Conservation (phyloP, 2,113 vertebrate genomes). For the Numida meleagris region DNA sequence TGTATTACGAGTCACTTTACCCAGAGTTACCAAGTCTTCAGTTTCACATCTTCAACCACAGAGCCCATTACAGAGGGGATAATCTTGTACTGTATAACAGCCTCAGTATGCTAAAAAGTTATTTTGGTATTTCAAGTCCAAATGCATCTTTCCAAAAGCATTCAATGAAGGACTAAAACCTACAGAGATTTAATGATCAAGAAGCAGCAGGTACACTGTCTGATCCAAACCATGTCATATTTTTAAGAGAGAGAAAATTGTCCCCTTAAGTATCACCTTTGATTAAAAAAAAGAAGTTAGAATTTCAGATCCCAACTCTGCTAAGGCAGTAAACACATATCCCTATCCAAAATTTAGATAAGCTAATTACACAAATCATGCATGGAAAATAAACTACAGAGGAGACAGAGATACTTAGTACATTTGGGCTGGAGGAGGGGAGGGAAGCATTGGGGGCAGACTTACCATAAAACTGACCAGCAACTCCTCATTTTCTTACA, state of each 20-base stretch:
- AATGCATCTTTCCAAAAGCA: not conserved
- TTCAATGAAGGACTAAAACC: not conserved
- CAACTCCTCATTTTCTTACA: not conserved
- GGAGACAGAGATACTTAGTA: not conserved
- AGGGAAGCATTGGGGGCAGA: not conserved
- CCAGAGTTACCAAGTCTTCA: not conserved
- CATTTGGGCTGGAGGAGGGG: fast-evolving
- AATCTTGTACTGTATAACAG: not conserved
- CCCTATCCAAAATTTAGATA: not conserved
- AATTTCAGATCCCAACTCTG: too few relatives aligned
- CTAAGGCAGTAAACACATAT: not conserved
- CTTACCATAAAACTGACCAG: not conserved
- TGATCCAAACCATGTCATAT: not conserved
- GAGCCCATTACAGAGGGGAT: not conserved
- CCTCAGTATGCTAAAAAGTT: not conserved
- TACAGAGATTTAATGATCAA: not conserved
- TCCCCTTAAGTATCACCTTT: not conserved
- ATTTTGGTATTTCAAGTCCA: not conserved
- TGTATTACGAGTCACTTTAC: not conserved
- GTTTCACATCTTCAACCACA: not conserved
- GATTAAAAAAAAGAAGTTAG: not conserved
- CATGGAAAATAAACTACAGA: not conserved
- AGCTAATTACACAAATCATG: not conserved
- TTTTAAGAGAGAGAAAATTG: not conserved
- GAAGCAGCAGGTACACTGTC: not conserved